A percentile compares a stretch with the other conserved stretches of the same genome.
Evolutionary conservation across 2,888 invertebrate species (phyloP).

Genomic region (Rhingia campestris): DNA sequence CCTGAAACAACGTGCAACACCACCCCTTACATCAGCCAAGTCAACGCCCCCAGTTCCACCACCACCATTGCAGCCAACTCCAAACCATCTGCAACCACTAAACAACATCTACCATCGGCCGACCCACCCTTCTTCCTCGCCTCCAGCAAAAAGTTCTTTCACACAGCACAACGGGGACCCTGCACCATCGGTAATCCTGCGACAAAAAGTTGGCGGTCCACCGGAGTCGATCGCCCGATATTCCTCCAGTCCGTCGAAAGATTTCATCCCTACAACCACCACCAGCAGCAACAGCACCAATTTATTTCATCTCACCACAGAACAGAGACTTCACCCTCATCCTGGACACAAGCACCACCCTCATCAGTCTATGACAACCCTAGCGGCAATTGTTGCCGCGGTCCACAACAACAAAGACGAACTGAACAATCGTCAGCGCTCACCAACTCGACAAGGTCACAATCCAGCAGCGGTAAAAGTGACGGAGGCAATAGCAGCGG

Average conservation of each 20-base stretch:
- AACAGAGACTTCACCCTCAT: slow-evolving; percentile 65
- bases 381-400: slow-evolving; percentile 68
- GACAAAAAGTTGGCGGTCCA: slow-evolving; percentile 25
- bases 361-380: slow-evolving; percentile 68
- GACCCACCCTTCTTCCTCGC: slow-evolving; percentile 32
- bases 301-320: slow-evolving; percentile 55
- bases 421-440: slow-evolving; percentile 25
- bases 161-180: slow-evolving; percentile 82
- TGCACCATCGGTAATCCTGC: slow-evolving; percentile 59
- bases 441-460: slow-evolving; percentile 31
- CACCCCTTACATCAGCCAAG: slow-evolving; percentile 82
- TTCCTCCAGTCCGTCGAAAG: slow-evolving; percentile 40
- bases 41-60: slow-evolving; percentile 66
- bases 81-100: slow-evolving; percentile 22
- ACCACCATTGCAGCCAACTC: slow-evolving; percentile 40
- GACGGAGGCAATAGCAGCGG: slow-evolving; percentile 77
- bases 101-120: slow-evolving; percentile 36
- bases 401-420: slow-evolving; percentile 57
- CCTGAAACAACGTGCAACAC: slow-evolving; percentile 91
- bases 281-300: slow-evolving; percentile 41
- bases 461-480: slow-evolving; percentile 79
- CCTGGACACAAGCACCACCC: slow-evolving; percentile 77
- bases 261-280: slow-evolving; percentile 65
- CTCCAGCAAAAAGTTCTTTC: slow-evolving; percentile 71
- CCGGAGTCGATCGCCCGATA: slow-evolving; percentile 36